These are phyloP conservation scores for Spongia lamella DNA, from an alignment of 37 sponge, comb jelly and placozoan genomes.

Conservation along the genomic window DNA sequence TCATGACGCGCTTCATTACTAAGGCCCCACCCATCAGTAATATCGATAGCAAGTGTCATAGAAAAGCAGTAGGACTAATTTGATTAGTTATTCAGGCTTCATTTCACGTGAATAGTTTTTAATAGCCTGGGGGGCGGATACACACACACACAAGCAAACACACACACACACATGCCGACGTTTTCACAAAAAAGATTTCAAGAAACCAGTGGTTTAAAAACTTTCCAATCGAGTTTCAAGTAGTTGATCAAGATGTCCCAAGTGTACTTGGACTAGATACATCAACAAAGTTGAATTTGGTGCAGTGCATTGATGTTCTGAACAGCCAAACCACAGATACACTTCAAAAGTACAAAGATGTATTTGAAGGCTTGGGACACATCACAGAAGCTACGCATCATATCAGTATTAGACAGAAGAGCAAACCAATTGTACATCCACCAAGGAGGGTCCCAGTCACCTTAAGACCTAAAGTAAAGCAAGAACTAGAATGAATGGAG, in stretches of 20 bases:
- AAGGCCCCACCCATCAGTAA: no score
- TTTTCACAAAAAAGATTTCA: no score
- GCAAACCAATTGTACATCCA: slow-evolving; percentile 16
- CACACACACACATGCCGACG: no score
- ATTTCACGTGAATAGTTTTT: no score
- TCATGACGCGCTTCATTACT: no score
- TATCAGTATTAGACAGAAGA: neutral
- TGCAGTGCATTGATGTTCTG: slow-evolving; percentile 7
- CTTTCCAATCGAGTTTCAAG: slow-evolving; percentile 3
- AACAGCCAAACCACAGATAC: neutral
- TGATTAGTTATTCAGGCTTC: no score
- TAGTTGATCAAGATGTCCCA: slow-evolving; percentile 13
- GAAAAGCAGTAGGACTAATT: no score
- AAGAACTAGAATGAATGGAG: slow-evolving; percentile 41
- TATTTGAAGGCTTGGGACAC: slow-evolving; percentile 21
- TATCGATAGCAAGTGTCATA: no score
- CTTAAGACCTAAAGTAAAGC: slow-evolving; percentile 13
- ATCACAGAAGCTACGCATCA: slow-evolving; percentile 10
- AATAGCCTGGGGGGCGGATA: no score
- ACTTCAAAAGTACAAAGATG: slow-evolving; percentile 6
- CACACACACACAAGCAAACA: no score
- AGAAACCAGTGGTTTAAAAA: no score
- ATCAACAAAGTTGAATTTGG: slow-evolving; percentile 5
- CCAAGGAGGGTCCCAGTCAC: slow-evolving; percentile 35
- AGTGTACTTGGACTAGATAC: slow-evolving; percentile 17